Conservation (phyloP, 2,797 vertebrate genomes). For the Hoplostethus mediterraneus region DNA sequence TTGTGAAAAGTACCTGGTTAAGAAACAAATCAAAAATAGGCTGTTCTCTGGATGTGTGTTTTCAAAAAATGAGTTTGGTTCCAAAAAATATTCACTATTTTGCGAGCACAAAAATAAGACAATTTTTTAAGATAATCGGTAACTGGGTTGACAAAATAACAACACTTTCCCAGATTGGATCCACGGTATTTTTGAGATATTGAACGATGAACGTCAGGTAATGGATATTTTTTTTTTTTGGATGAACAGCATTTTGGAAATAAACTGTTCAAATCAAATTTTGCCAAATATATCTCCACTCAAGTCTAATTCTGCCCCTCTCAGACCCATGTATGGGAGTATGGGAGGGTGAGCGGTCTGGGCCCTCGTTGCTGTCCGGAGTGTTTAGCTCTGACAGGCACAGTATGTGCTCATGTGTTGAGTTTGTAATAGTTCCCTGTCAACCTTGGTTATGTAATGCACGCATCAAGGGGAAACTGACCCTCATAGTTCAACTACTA, state of each 20-base stretch:
- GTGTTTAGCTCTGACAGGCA: constrained; percentile 62
- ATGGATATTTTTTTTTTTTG: constrained; percentile 1
- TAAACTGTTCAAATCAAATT: background rate
- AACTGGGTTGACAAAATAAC: background rate
- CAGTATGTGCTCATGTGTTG: constrained; percentile 51
- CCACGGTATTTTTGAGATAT: constrained; percentile 3
- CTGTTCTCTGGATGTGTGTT: too few species aligned
- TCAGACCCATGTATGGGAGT: constrained; percentile 61
- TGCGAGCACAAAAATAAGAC: too few species aligned
- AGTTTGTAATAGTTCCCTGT: constrained; percentile 66
- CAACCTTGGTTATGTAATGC: constrained; percentile 72
- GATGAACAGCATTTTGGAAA: constrained; percentile 21
- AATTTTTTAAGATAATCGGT: background rate
- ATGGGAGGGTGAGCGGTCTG: constrained; percentile 32
- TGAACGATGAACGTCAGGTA: background rate
- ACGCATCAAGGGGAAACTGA: constrained; percentile 69
- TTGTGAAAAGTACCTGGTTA: too few species aligned
- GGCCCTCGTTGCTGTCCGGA: constrained; percentile 42
- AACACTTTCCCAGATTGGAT: background rate
- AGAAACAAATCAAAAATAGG: too few species aligned
- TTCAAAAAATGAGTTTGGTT: too few species aligned
- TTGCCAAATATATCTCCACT: background rate
- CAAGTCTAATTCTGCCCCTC: constrained; percentile 33
- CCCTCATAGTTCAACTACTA: constrained; percentile 62
- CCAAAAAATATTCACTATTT: too few species aligned